Percentiles rank a stretch among this genome's conserved stretches.
Evolutionary conservation across 2,888 invertebrate species (phyloP).

Genomic region (Amphipoea lucens): DNA sequence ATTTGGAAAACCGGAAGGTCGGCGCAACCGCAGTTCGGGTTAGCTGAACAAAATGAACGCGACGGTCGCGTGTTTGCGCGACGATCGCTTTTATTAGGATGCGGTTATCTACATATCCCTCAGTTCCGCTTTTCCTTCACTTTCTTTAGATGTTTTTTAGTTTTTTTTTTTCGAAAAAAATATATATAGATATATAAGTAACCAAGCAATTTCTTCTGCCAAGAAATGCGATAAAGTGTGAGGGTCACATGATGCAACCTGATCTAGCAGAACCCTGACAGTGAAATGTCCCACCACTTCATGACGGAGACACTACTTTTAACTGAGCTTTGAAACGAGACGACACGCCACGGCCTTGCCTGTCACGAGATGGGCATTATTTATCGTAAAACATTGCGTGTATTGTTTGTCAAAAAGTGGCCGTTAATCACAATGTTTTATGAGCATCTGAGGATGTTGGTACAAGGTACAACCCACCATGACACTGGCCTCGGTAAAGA

Average conservation of each 20-base stretch:
- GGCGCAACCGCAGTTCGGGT: not conserved
- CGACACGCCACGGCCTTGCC: slow-evolving; percentile 39
- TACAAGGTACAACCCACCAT: slow-evolving; percentile 3
- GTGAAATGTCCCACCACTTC: slow-evolving; percentile 71
- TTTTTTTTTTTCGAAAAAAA: not conserved
- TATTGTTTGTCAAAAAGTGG: slow-evolving; percentile 54
- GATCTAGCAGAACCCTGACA: slow-evolving; percentile 78
- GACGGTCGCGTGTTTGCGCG: not conserved
- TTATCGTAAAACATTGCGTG: slow-evolving; percentile 45
- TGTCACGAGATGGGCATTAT: slow-evolving; percentile 50
- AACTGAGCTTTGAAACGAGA: slow-evolving; percentile 39
- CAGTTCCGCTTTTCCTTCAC: no score
- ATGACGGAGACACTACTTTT: slow-evolving; percentile 43
- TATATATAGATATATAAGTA: no score
- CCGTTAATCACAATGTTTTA: slow-evolving; percentile 52
- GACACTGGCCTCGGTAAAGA: slow-evolving; percentile 9
- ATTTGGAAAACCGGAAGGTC: not conserved
- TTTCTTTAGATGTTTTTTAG: not conserved
- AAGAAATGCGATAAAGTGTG: slow-evolving; percentile 48
- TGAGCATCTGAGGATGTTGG: slow-evolving; percentile 11
- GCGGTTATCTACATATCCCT: not conserved
- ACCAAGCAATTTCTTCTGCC: slow-evolving; percentile 44
- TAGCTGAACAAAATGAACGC: not conserved
- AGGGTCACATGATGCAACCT: slow-evolving; percentile 69
- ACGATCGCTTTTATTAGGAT: not conserved